Conservation (phyloP, 2,113 vertebrate genomes). For the Nymphicus hollandicus region DNA sequence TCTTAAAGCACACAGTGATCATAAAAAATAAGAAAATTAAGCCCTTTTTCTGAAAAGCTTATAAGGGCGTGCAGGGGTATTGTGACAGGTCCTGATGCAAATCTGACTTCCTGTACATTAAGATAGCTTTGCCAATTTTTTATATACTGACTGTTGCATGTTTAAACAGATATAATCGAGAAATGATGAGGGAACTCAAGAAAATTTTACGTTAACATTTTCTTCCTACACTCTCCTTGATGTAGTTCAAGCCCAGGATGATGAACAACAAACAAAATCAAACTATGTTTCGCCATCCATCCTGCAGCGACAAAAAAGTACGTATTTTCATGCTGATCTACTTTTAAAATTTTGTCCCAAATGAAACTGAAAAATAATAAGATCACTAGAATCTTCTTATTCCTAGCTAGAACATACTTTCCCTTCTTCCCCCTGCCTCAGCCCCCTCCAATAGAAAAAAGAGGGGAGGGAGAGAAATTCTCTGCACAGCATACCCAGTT, state of each 20-base stretch:
- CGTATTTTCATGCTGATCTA: not conserved
- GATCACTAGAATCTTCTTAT: not conserved
- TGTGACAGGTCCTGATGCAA: not conserved
- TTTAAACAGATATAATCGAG: not conserved
- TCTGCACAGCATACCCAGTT: not conserved
- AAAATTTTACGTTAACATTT: not conserved
- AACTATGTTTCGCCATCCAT: not conserved
- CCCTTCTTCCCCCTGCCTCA: not conserved
- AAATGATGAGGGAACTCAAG: not conserved
- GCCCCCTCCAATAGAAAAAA: too few species aligned
- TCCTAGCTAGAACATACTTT: not conserved
- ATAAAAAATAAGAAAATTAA: not conserved
- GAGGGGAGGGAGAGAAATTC: not conserved
- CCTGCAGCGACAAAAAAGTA: slow-evolving; percentile 6
- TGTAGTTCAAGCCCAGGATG: slow-evolving; percentile 39
- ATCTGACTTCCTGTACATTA: not conserved
- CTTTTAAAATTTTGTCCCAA: not conserved
- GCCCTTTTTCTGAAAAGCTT: not conserved
- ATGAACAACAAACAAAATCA: not conserved
- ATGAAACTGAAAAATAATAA: not conserved
- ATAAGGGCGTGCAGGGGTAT: not conserved
- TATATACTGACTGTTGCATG: not conserved
- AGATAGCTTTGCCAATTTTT: not conserved
- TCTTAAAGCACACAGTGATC: not conserved
- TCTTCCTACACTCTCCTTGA: not conserved